phyloP scores from a whole-genome alignment of 2,797 vertebrate species.

The Zenarchopterus dispar region DNA sequence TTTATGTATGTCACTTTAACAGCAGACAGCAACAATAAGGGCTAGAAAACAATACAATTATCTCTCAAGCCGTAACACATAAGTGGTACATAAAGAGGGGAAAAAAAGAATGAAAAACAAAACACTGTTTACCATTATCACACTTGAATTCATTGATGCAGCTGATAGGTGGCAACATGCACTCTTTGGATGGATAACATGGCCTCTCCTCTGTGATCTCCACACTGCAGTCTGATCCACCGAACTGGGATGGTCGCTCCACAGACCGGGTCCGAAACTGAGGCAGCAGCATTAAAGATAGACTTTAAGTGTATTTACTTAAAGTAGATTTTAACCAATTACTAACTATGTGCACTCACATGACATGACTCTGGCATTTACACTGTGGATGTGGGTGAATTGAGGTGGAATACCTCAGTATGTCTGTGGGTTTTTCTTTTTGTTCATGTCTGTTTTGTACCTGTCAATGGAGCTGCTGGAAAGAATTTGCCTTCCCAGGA shows the following conservation, averaged over 20 bases:
- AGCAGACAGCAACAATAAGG: too few species aligned
- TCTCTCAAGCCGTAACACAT: neutral
- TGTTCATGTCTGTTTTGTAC: too few species aligned
- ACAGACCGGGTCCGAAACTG: slow-evolving; percentile 86
- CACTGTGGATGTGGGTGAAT: too few species aligned
- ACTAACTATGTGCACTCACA: too few species aligned
- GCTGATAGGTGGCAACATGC: slow-evolving; percentile 81
- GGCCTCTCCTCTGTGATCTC: slow-evolving; percentile 81
- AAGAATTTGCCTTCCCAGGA: too few species aligned
- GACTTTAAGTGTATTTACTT: neutral
- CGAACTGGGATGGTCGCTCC: slow-evolving; percentile 87
- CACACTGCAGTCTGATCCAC: slow-evolving; percentile 82
- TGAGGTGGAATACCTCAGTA: too few species aligned
- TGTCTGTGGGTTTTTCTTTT: too few species aligned
- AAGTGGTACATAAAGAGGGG: neutral
- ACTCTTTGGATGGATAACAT: slow-evolving; percentile 85
- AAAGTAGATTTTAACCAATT: too few species aligned
- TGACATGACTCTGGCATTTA: too few species aligned
- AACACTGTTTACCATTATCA: slow-evolving; percentile 82
- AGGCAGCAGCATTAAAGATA: slow-evolving; percentile 12
- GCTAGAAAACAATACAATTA: neutral
- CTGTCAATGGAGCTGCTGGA: too few species aligned
- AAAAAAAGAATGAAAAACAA: neutral
- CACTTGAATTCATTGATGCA: slow-evolving; percentile 90
- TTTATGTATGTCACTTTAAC: too few species aligned